phyloP scores from a whole-genome alignment of 2,888 invertebrate species.

The Oeneis ivallda region DNA sequence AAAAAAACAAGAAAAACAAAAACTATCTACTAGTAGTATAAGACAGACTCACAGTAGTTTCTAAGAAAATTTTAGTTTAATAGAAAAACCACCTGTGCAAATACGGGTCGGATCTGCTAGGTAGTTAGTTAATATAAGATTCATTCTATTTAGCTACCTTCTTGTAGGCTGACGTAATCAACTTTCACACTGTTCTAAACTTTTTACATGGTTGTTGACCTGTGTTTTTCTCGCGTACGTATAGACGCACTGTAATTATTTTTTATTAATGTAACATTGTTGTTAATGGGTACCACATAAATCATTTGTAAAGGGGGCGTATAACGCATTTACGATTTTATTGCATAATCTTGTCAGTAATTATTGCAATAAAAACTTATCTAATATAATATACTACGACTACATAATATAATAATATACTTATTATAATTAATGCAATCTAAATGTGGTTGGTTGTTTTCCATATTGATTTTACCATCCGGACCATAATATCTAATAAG shows the following conservation, averaged over 20 bases:
- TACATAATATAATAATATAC: background rate
- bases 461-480: no score
- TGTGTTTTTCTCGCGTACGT: background rate
- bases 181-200: conserved; percentile 3
- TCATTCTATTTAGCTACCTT: background rate
- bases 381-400: background rate
- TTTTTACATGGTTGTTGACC: background rate
- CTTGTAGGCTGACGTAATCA: background rate
- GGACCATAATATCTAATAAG: no score
- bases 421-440: background rate
- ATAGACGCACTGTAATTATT: background rate
- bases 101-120: no score
- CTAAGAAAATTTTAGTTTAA: no score
- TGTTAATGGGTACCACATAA: background rate
- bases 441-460: no score
- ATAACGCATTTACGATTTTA: background rate
- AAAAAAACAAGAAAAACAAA: no score
- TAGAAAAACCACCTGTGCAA: no score
- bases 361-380: background rate
- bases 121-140: no score
- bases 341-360: background rate
- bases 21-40: no score
- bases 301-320: conserved; percentile 15
- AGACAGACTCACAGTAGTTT: no score
- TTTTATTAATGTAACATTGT: conserved; percentile 15